These are phyloP conservation scores for Calliopsis andreniformis DNA, from an alignment of 1,140 invertebrate genomes.

Conservation along the genomic window DNA sequence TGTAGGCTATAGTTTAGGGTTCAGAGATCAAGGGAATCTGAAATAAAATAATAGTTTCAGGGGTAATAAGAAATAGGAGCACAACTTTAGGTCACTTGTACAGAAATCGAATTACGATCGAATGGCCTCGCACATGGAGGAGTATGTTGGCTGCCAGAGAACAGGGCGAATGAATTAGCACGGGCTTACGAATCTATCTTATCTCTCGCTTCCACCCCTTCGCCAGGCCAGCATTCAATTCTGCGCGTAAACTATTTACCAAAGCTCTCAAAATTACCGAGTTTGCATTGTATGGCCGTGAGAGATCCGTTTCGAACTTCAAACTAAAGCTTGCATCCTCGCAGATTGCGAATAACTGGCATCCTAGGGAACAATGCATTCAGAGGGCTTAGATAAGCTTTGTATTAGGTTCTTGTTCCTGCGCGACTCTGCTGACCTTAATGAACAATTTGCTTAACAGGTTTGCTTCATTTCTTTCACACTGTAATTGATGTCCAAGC, in stretches of 20 bases:
- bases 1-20: no score
- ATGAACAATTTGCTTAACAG: constrained; percentile 37
- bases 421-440: constrained; percentile 35
- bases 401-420: constrained; percentile 19
- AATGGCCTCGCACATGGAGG: constrained; percentile 7
- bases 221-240: constrained; percentile 38
- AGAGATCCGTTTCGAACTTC: constrained; percentile 54
- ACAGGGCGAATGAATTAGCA: constrained; percentile 59
- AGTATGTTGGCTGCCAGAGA: constrained; percentile 19
- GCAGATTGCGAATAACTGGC: constrained; percentile 50
- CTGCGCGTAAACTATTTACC: constrained; percentile 63
- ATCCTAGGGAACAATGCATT: constrained; percentile 40
- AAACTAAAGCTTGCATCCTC: constrained; percentile 47
- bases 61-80: no score
- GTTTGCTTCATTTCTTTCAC: background rate
- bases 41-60: no score
- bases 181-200: constrained; percentile 58
- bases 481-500: no score
- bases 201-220: constrained; percentile 31
- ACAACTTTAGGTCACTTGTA: no score
- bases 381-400: constrained; percentile 26
- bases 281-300: constrained; percentile 56
- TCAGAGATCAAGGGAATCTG: no score
- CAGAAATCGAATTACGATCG: constrained; percentile 35
- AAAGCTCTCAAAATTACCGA: constrained; percentile 66